Evolutionary conservation across 2,888 invertebrate species (phyloP).

Genomic region (Eilema caniola): DNA sequence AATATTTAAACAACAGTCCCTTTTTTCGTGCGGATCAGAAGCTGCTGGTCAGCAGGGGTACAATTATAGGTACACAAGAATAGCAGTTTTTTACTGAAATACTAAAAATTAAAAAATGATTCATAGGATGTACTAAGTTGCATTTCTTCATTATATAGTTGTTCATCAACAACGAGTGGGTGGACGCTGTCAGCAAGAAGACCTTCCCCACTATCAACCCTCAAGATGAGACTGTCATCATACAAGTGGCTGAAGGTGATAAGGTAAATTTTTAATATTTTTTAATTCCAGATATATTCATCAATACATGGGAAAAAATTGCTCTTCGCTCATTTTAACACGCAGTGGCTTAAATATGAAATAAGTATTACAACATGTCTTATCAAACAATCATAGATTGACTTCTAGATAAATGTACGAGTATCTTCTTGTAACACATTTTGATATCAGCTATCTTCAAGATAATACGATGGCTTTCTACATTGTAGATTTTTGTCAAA

Average conservation of each 20-base stretch:
- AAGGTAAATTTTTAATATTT: constrained; percentile 85
- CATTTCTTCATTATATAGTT: constrained; percentile 79
- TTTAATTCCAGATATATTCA: background rate
- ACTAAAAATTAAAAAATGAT: background rate
- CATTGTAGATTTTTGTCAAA: background rate
- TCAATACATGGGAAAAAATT: no score
- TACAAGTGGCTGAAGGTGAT: constrained; percentile 93
- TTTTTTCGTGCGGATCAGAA: no score
- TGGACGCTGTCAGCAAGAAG: constrained; percentile 93
- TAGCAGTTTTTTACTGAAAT: background rate
- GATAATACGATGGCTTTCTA: background rate
- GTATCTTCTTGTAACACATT: background rate
- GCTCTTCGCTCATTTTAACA: background rate
- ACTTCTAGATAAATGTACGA: background rate
- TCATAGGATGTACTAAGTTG: background rate
- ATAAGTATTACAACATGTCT: background rate
- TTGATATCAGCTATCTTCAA: background rate
- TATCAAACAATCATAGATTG: background rate
- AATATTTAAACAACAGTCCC: no score
- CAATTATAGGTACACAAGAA: no score
- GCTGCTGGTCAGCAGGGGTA: no score
- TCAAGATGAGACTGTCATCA: constrained; percentile 91
- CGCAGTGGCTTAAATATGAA: background rate
- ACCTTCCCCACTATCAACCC: constrained; percentile 96
- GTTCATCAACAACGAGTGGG: constrained; percentile 94